These are phyloP conservation scores for Pandemis heparana DNA, from an alignment of 2,888 invertebrate genomes.

Conservation along the genomic window DNA sequence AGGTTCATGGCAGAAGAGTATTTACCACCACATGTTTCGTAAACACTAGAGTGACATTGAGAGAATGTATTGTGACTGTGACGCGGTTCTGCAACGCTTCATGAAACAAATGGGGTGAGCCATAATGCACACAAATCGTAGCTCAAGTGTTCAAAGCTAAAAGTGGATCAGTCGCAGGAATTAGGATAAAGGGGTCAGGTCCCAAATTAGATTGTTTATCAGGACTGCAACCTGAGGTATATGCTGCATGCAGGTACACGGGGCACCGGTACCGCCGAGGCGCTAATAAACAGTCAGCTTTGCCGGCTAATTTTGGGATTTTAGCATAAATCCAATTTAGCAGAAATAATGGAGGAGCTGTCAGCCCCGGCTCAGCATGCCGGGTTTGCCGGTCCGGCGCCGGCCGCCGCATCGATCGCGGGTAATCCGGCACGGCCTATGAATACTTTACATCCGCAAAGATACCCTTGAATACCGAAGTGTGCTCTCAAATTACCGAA, in stretches of 20 bases:
- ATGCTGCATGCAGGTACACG: not conserved
- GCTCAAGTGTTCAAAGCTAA: not conserved
- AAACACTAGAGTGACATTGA: too few relatives aligned
- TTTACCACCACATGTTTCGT: too few relatives aligned
- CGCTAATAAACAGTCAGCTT: not conserved
- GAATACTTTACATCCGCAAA: not conserved
- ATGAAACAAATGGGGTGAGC: too few relatives aligned
- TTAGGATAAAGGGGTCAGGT: not conserved
- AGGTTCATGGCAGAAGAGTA: too few relatives aligned
- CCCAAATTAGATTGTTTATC: not conserved
- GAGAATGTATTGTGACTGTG: too few relatives aligned
- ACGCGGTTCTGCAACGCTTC: too few relatives aligned
- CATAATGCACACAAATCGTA: not conserved
- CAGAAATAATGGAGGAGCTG: slow-evolving; percentile 9
- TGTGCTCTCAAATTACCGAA: not conserved
- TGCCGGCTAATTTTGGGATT: not conserved
- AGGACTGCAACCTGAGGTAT: not conserved
- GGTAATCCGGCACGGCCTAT: not conserved
- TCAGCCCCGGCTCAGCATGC: not conserved
- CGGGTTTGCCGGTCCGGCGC: not conserved
- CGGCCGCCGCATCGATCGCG: slow-evolving; percentile 4
- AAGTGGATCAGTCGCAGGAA: not conserved
- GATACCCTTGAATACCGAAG: not conserved
- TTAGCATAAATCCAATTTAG: slow-evolving; percentile 12
- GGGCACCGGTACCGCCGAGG: too few relatives aligned